Evolutionary conservation across 2,888 invertebrate genomes (phyloP).

Genomic region (Agrilus cyanescens): DNA sequence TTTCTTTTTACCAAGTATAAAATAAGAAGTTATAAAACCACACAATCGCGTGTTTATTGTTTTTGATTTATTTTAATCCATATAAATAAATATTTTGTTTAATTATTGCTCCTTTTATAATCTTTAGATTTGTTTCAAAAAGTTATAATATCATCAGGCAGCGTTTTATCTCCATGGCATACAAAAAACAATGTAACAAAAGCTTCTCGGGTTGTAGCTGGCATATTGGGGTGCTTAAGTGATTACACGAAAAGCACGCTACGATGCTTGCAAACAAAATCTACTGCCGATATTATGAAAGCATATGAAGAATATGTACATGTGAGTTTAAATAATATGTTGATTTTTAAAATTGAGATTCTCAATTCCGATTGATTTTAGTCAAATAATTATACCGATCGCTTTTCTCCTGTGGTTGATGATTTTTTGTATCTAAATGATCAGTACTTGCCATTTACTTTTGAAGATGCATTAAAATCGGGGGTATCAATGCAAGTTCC

Average conservation of each 20-base stretch:
- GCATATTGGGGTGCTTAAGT: slow-evolving; percentile 40
- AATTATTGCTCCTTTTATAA: slow-evolving; percentile 7
- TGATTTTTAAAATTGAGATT: slow-evolving; percentile 2
- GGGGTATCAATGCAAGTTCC: slow-evolving; percentile 48
- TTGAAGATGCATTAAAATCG: slow-evolving; percentile 40
- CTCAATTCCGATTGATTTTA: slow-evolving; percentile 25
- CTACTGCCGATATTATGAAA: slow-evolving; percentile 46
- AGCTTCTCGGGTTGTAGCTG: slow-evolving; percentile 45
- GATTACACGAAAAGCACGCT: slow-evolving; percentile 40
- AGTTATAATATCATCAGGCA: slow-evolving; percentile 57
- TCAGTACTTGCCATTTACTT: slow-evolving; percentile 47
- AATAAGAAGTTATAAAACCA: too few relatives aligned
- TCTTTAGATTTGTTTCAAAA: slow-evolving; percentile 48
- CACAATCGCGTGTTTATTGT: too few relatives aligned
- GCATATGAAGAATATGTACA: slow-evolving; percentile 44
- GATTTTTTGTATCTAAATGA: slow-evolving; percentile 46
- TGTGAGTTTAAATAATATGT: slow-evolving; percentile 21
- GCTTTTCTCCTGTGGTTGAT: slow-evolving; percentile 53
- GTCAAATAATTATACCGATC: slow-evolving; percentile 45
- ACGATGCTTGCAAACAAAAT: slow-evolving; percentile 49
- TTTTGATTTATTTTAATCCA: too few relatives aligned
- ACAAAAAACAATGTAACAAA: slow-evolving; percentile 32
- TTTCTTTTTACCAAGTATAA: too few relatives aligned
- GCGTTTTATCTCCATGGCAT: slow-evolving; percentile 37
- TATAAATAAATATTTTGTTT: too few relatives aligned